Evolutionary conservation across 2,888 invertebrate species (phyloP), one percentile per base, ranked within the genome.

Genomic region (Parnassius orleans): DNA sequence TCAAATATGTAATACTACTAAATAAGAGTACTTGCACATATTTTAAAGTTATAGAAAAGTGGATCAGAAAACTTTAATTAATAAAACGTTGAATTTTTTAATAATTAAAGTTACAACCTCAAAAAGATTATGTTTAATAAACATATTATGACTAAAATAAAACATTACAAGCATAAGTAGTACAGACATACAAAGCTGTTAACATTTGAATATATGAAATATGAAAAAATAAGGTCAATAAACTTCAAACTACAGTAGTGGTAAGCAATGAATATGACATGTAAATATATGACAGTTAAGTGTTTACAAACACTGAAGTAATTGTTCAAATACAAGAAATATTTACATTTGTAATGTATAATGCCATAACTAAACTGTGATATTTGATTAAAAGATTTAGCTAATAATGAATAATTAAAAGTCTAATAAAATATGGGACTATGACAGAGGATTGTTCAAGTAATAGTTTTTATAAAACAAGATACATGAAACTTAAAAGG

Each of bases 181-280:
- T 46, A n/a, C 12, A 61, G 51, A 56, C 54, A 54, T 52, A 46
- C 19, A 42, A 46, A 33, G 47, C 56, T 46, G 55, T 47, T 53
- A 46, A 52, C 56, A 46, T 50, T 56, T 57, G 56, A 60, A 47
- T 57, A 57, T 19, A 10, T 33, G 12, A 62, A 47, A 50, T 33
- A 52, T 59, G 14, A 58, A 57, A 64, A 62, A 61, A 59, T 57
- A 52, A 76, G 81, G 82, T 83, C 81, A 84, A 69, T 81, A 81
- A 83, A 80, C 86, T 81, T 68, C 72, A 74, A 83, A 83, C 83
- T 83, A 84, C 79, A 79, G 76, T 67, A 69, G 72, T 74, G 77
- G 41, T 58, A 58, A 46, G 55, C 53, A 60, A 52, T 19, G 19
- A 42, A 56, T 42, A 19, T 19, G 11, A 51, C 47, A 42, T 42